Conservation (phyloP, 2,797 vertebrate genomes). For the Smutsia temminckii region DNA sequence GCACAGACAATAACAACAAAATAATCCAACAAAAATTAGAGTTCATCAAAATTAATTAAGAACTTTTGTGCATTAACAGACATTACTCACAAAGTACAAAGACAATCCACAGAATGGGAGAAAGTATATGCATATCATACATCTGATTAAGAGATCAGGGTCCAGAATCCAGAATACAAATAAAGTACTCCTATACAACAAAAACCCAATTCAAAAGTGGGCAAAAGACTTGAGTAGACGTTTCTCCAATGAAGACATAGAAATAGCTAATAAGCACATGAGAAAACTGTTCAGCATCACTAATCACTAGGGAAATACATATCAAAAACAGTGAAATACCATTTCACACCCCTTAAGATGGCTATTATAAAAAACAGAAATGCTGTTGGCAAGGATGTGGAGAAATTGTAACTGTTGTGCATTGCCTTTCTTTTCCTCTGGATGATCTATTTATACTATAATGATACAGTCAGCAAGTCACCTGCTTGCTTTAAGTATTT, state of each 20-base stretch:
- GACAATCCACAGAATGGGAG: not conserved
- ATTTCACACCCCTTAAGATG: not conserved
- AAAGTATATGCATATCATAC: slow-evolving; percentile 9
- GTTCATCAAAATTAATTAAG: not conserved
- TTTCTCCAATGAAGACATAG: not conserved
- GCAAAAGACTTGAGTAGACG: not conserved
- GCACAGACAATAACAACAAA: not conserved
- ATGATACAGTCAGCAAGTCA: not conserved
- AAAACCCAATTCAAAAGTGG: not conserved
- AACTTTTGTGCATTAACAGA: not conserved
- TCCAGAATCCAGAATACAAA: not conserved
- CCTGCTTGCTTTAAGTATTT: not conserved
- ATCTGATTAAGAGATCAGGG: not conserved
- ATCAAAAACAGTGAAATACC: not conserved
- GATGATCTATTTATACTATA: not conserved
- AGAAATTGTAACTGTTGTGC: not conserved
- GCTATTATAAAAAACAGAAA: not conserved
- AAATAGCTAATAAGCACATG: not conserved
- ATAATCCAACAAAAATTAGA: not conserved
- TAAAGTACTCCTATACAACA: not conserved
- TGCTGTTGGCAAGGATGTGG: not conserved
- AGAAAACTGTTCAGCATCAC: not conserved
- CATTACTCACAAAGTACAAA: not conserved
- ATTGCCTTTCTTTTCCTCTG: not conserved
- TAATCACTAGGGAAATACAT: not conserved